A percentile compares a stretch with the other conserved stretches of the same genome.
phyloP scores from a whole-genome alignment of 2,888 invertebrate genomes.

The Maniola hyperantus region DNA sequence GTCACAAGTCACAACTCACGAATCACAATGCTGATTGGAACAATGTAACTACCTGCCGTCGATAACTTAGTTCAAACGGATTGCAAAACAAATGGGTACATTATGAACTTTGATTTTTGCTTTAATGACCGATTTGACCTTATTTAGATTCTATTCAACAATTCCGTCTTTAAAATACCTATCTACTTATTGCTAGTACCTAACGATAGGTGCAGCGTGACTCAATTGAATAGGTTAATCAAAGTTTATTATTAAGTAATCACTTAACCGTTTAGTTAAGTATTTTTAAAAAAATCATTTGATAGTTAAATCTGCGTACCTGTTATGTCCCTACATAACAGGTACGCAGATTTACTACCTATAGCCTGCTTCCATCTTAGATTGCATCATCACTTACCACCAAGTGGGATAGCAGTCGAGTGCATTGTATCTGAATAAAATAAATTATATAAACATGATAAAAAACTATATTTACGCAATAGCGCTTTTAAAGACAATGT shows the following conservation, averaged over 20 bases:
- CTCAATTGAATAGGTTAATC: background rate
- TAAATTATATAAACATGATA: too few relatives aligned
- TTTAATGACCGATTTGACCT: constrained; percentile 3
- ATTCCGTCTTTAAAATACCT: background rate
- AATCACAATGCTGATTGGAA: constrained; percentile 27
- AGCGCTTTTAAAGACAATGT: too few relatives aligned
- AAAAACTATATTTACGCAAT: too few relatives aligned
- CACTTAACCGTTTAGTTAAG: background rate
- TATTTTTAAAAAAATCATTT: background rate
- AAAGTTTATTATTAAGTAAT: background rate
- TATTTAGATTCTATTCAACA: constrained; percentile 12
- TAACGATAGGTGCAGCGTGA: background rate
- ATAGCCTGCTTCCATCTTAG: too few relatives aligned
- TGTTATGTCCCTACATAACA: too few relatives aligned
- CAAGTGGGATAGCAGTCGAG: too few relatives aligned
- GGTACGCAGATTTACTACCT: too few relatives aligned
- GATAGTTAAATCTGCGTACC: too few relatives aligned
- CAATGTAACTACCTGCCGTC: constrained; percentile 22
- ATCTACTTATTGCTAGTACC: background rate
- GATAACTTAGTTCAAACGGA: constrained; percentile 16
- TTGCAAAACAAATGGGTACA: constrained; percentile 23
- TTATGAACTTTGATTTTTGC: constrained; percentile 20
- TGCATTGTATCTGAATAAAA: too few relatives aligned
- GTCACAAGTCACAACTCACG: constrained; percentile 37
- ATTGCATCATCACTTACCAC: too few relatives aligned